These are phyloP conservation scores for Saxidomus purpurata DNA, from an alignment of 1,140 invertebrate species.

Conservation along the genomic window DNA sequence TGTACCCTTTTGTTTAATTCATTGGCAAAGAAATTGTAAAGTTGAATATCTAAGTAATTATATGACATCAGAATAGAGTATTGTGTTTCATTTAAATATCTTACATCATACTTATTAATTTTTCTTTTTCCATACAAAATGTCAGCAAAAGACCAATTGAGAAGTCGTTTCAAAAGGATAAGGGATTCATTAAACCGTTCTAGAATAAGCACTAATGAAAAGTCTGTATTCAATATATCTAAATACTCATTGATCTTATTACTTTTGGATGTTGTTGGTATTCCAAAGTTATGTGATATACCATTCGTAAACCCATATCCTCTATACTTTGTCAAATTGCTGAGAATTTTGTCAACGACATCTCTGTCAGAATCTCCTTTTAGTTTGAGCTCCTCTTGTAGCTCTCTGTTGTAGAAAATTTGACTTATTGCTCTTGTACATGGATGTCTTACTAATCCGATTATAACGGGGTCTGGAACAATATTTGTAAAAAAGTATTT, in stretches of 20 bases:
- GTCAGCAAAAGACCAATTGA: slow-evolving; percentile 2
- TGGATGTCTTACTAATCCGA: not conserved
- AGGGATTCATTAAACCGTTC: slow-evolving; percentile 12
- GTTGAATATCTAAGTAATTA: not conserved
- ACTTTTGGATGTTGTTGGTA: not conserved
- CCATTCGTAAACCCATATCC: not conserved
- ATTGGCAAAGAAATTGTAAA: not conserved
- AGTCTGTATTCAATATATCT: not conserved
- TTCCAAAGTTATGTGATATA: not conserved
- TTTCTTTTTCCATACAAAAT: not conserved
- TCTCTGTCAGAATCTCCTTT: too few relatives aligned
- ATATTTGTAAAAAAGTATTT: not conserved
- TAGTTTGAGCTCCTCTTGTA: not conserved
- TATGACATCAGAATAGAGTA: not conserved
- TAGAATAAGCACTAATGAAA: not conserved
- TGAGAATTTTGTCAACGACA: not conserved
- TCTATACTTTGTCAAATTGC: not conserved
- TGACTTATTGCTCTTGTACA: not conserved
- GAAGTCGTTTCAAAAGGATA: slow-evolving; percentile 12
- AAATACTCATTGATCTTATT: not conserved
- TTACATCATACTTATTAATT: not conserved
- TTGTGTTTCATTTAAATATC: not conserved
- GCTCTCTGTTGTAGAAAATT: not conserved
- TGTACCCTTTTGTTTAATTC: not conserved
- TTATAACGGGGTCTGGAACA: not conserved